A percentile compares a stretch with the other conserved stretches of the same genome.
Conservation (phyloP, 2,888 invertebrate genomes). For the Drosophila monieri region DNA sequence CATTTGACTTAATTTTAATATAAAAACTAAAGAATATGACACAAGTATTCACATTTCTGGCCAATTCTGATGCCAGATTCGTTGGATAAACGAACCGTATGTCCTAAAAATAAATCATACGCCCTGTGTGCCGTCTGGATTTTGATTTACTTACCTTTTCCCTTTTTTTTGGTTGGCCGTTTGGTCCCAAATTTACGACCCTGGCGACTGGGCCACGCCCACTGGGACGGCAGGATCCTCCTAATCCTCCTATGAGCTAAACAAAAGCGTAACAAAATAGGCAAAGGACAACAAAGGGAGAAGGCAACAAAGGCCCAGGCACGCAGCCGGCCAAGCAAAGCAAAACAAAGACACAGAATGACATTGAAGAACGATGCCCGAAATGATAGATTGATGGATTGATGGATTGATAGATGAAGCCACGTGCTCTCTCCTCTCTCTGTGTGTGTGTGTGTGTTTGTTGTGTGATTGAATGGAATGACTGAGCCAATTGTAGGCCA, state of each 20-base stretch:
- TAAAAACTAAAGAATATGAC: background rate
- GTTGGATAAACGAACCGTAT: conserved; percentile 10
- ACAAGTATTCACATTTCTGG: background rate
- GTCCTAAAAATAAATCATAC: conserved; percentile 38
- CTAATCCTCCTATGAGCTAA: conserved; percentile 33
- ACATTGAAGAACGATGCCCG: conserved; percentile 75
- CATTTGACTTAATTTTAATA: background rate
- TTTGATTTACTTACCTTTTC: conserved; percentile 44
- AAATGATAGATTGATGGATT: conserved; percentile 69
- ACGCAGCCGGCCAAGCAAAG: conserved; percentile 11
- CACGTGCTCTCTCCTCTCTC: conserved; percentile 33
- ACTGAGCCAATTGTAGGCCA: conserved; percentile 32
- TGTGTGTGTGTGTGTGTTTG: conserved; percentile 26
- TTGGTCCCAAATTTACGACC: background rate
- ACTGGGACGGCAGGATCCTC: background rate
- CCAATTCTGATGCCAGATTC: conserved; percentile 12
- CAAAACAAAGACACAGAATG: conserved; percentile 58
- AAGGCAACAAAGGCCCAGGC: conserved; percentile 14
- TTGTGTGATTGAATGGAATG: conserved; percentile 62
- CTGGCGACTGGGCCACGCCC: background rate
- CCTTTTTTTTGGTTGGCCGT: background rate
- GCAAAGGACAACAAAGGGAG: conserved; percentile 12
- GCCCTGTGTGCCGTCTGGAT: conserved; percentile 23
- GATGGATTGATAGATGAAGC: conserved; percentile 43
- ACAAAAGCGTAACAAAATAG: conserved; percentile 41